Evolutionary conservation across 1,140 invertebrate genomes (phyloP).

Genomic region (Zaprionus ornatus): DNA sequence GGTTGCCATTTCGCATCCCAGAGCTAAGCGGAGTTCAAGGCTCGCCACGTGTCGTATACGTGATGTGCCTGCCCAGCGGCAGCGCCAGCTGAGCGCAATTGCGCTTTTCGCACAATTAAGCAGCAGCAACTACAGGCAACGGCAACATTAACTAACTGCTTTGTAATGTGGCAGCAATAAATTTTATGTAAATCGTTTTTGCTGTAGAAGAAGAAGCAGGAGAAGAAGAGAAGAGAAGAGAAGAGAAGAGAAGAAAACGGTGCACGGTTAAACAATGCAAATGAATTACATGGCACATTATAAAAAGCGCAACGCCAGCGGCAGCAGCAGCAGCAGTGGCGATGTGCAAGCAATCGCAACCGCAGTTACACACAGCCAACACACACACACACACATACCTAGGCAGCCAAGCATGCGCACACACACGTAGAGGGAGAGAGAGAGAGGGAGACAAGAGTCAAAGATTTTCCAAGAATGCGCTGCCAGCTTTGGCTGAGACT

Average conservation of each 20-base stretch:
- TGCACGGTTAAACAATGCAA: conserved; percentile 76
- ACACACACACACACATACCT: conserved; percentile 16
- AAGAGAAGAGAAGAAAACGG: conserved; percentile 58
- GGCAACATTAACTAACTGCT: conserved; percentile 72
- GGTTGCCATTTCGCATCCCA: conserved; percentile 23
- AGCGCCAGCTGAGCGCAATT: conserved; percentile 33
- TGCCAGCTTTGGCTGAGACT: conserved; percentile 8
- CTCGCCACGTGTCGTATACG: conserved; percentile 76
- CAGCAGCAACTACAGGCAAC: conserved; percentile 27
- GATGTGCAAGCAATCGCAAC: conserved; percentile 68
- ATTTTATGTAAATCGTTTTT: conserved; percentile 79
- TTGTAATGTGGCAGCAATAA: conserved; percentile 81
- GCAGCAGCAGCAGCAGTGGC: background rate
- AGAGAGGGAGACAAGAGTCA: background rate
- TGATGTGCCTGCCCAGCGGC: conserved; percentile 59
- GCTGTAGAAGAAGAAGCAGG: conserved; percentile 19
- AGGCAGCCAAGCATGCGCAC: conserved; percentile 6
- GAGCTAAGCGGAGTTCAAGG: conserved; percentile 63
- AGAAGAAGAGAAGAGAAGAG: background rate
- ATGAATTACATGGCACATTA: conserved; percentile 67
- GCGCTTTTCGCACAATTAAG: conserved; percentile 75
- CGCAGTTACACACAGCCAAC: conserved; percentile 31
- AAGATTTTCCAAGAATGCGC: conserved; percentile 74
- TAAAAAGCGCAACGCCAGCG: conserved; percentile 43
- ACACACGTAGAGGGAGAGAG: conserved; percentile 5